Evolutionary conservation across 2,797 vertebrate genomes (phyloP).

Genomic region (Lacerta viridis): DNA sequence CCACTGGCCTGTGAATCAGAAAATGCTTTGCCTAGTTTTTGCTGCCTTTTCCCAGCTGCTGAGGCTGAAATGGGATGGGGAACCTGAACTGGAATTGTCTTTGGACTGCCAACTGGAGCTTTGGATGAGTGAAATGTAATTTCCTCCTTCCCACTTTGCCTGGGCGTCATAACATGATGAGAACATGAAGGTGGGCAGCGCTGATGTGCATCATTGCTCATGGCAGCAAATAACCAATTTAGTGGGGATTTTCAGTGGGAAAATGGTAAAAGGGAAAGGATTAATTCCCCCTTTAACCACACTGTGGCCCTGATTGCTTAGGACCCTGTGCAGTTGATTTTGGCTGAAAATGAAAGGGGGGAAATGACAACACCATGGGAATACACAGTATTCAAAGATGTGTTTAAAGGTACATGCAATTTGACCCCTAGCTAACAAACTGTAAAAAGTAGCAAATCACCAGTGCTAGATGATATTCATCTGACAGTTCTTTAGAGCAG

Average conservation of each 20-base stretch:
- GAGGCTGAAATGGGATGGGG: background rate
- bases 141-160: background rate
- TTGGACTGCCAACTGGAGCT: background rate
- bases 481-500: background rate
- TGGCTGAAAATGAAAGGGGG: background rate
- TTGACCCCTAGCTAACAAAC: background rate
- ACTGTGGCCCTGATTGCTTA: background rate
- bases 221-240: background rate
- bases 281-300: background rate
- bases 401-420: background rate
- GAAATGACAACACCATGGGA: background rate
- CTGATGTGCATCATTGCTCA: background rate
- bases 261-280: no score
- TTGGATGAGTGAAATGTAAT: background rate
- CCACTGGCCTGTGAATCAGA: background rate
- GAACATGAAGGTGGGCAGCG: background rate
- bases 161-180: background rate
- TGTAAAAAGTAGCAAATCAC: background rate
- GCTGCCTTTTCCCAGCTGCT: background rate
- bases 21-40: background rate
- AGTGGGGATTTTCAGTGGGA: background rate
- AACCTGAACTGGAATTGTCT: background rate
- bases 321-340: background rate
- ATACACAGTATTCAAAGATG: background rate
- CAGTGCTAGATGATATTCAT: background rate